A percentile compares a stretch with the other conserved stretches of the same genome.
phyloP scores from a whole-genome alignment of 2,113 vertebrate genomes.

The Hyperoodon ampullatus region DNA sequence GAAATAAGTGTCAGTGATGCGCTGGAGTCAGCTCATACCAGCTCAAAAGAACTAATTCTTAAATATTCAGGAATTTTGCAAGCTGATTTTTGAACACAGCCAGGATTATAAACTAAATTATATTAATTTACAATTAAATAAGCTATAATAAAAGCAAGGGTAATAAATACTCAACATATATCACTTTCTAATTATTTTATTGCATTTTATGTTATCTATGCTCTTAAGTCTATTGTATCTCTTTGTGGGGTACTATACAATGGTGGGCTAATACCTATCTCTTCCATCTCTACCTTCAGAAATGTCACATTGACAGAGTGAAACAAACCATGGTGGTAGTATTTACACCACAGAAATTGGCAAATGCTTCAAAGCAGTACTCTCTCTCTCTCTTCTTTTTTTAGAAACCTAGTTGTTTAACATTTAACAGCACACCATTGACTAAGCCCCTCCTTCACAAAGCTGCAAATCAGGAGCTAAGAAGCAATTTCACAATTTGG shows the following conservation, averaged over 20 bases:
- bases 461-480: background rate
- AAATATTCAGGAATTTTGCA: conserved; percentile 14
- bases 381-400: background rate
- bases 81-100: background rate
- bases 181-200: background rate
- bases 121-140: background rate
- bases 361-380: background rate
- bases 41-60: background rate
- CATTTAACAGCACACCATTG: background rate
- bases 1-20: background rate
- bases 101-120: background rate
- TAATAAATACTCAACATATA: background rate
- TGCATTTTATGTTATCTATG: background rate
- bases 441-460: background rate
- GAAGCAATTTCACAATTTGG: background rate
- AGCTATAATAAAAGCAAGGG: background rate
- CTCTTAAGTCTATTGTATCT: background rate
- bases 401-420: background rate
- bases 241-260: background rate
- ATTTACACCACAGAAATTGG: background rate
- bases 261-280: background rate
- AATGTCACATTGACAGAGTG: background rate
- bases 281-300: background rate
- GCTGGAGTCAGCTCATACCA: background rate
- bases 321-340: background rate